A percentile compares a stretch with the other conserved stretches of the same genome.
These are phyloP conservation scores for Ditylenchus dipsaci DNA, from an alignment of 1,140 invertebrate species.

Conservation along the genomic window DNA sequence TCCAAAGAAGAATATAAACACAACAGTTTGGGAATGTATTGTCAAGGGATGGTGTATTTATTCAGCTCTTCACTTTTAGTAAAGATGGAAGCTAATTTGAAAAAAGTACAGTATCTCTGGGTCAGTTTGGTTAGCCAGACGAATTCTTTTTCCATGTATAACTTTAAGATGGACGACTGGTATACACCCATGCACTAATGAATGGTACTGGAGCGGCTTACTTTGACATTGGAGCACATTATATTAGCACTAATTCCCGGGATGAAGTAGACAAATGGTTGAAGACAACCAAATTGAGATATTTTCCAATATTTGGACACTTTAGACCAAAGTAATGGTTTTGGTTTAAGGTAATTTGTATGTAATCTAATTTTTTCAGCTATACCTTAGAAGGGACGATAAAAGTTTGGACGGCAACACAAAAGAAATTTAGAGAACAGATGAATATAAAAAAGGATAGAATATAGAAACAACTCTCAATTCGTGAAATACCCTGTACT, in stretches of 20 bases:
- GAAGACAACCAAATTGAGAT: background rate
- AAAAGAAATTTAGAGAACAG: no score
- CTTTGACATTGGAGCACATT: conserved; percentile 32
- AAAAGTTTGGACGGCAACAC: no score
- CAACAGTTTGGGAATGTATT: conserved; percentile 27
- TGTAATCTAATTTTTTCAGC: no score
- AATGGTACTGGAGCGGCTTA: conserved; percentile 24
- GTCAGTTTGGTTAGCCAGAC: conserved; percentile 12
- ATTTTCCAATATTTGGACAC: conserved; percentile 31
- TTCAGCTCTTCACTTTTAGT: conserved; percentile 30
- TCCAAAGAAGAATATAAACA: conserved; percentile 24
- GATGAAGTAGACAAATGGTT: background rate
- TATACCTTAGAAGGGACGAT: no score
- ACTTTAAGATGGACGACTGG: conserved; percentile 41
- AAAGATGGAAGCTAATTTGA: conserved; percentile 21
- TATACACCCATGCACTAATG: conserved; percentile 37
- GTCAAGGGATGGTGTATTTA: conserved; percentile 40
- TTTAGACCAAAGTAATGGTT: conserved; percentile 8
- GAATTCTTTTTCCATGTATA: background rate
- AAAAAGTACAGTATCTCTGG: conserved; percentile 32
- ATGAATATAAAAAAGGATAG: no score
- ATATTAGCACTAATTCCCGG: conserved; percentile 16
- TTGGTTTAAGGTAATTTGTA: no score
- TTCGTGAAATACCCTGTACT: no score
- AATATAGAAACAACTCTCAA: no score